A percentile compares a stretch with the other conserved stretches of the same genome.
phyloP scores from a whole-genome alignment of 2,888 invertebrate genomes.

The Drosophila barbarae region DNA sequence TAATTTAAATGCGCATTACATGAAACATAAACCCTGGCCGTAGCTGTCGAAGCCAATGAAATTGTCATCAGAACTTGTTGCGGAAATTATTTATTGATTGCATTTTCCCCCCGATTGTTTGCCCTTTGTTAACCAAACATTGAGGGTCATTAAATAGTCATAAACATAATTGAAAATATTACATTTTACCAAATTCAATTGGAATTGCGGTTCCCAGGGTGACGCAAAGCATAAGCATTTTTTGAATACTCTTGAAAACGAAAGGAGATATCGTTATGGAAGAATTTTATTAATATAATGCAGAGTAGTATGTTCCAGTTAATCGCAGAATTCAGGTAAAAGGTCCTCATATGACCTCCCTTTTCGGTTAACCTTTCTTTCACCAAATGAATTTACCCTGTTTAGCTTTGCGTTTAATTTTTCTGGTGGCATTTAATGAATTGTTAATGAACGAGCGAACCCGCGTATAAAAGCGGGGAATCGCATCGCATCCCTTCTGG shows the following conservation, averaged over 20 bases:
- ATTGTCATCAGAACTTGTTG: constrained; percentile 49
- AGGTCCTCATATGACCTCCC: neutral
- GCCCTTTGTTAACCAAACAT: constrained; percentile 30
- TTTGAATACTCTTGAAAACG: neutral
- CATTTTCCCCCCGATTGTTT: constrained; percentile 19
- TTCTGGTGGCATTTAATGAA: constrained; percentile 42
- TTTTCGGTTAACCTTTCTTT: constrained; percentile 10
- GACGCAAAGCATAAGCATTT: neutral
- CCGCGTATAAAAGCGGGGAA: constrained; percentile 1
- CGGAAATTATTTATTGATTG: constrained; percentile 66
- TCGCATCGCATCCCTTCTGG: constrained; percentile 24
- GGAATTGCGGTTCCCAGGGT: constrained; percentile 4
- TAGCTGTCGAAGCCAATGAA: constrained; percentile 25
- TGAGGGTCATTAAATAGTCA: constrained; percentile 59
- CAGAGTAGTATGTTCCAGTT: neutral
- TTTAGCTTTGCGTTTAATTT: constrained; percentile 24
- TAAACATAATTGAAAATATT: constrained; percentile 52
- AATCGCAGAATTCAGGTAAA: neutral
- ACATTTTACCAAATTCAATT: constrained; percentile 20
- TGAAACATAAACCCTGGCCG: constrained; percentile 8
- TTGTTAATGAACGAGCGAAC: constrained; percentile 52
- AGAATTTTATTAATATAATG: neutral
- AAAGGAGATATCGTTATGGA: neutral
- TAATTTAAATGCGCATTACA: constrained; percentile 23
- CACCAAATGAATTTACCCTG: constrained; percentile 12